Conservation (phyloP, 2,888 invertebrate species). For the Sycophila texana region DNA sequence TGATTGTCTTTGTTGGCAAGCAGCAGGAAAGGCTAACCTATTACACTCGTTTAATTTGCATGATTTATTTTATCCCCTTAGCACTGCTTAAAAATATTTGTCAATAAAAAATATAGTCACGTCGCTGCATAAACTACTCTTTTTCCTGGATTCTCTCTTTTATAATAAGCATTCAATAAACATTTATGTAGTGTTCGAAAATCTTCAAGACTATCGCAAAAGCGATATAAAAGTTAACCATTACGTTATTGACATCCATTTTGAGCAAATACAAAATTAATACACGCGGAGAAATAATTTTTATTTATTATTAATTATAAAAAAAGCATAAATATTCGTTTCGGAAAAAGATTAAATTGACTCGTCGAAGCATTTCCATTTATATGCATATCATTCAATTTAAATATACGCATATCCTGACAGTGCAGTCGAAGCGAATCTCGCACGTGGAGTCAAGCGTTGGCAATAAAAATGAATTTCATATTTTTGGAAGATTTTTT, state of each 20-base stretch:
- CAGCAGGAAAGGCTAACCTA: conserved; percentile 27
- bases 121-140: background rate
- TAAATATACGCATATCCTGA: conserved; percentile 1
- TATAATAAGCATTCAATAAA: too few relatives aligned
- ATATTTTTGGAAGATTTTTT: conserved; percentile 13
- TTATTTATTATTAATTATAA: conserved; percentile 26
- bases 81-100: background rate
- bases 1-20: conserved; percentile 14
- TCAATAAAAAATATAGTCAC: conserved; percentile 9
- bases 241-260: too few relatives aligned
- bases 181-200: too few relatives aligned
- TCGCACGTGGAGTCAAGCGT: background rate
- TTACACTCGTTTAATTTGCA: too few relatives aligned
- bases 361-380: conserved; percentile 21
- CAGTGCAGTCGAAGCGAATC: background rate
- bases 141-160: conserved; percentile 13
- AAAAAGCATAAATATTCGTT: background rate
- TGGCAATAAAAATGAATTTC: conserved; percentile 30
- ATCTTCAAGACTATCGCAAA: too few relatives aligned
- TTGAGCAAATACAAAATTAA: background rate
- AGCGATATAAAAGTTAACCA: too few relatives aligned
- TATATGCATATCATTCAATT: conserved; percentile 46
- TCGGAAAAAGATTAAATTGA: conserved; percentile 14
- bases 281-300: background rate
- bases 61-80: background rate